A percentile compares a stretch with the other conserved stretches of the same genome.
Evolutionary conservation across 1,140 invertebrate species (phyloP).

Genomic region (Drosophila subpulchrella): DNA sequence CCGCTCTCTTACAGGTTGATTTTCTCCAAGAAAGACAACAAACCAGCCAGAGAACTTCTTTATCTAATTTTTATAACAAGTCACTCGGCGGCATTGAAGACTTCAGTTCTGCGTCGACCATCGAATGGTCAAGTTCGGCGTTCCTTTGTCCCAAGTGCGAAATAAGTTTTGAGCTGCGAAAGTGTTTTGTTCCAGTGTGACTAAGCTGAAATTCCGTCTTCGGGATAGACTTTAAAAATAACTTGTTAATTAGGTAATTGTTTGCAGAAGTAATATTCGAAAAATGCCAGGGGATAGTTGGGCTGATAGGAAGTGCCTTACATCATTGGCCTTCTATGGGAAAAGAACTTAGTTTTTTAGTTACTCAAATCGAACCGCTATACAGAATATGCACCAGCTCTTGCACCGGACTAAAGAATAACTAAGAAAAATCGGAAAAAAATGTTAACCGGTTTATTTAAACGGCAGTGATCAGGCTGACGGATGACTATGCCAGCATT

Average conservation of each 20-base stretch:
- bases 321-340: background rate
- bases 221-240: slow-evolving; percentile 21
- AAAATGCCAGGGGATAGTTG: background rate
- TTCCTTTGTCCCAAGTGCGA: slow-evolving; percentile 16
- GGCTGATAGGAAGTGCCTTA: background rate
- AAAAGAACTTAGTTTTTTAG: slow-evolving; percentile 6
- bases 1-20: slow-evolving; percentile 39
- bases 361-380: slow-evolving; percentile 39
- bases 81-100: slow-evolving; percentile 56
- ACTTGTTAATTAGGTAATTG: slow-evolving; percentile 49
- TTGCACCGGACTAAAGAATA: slow-evolving; percentile 69
- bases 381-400: slow-evolving; percentile 33
- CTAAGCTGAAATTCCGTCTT: slow-evolving; percentile 27
- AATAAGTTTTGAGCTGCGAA: slow-evolving; percentile 11
- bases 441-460: slow-evolving; percentile 77
- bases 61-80: slow-evolving; percentile 80
- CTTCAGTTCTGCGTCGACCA: slow-evolving; percentile 76
- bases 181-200: slow-evolving; percentile 43
- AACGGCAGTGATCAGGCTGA: slow-evolving; percentile 67
- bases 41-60: slow-evolving; percentile 57
- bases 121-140: slow-evolving; percentile 69
- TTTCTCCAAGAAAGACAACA: slow-evolving; percentile 14
- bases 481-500: slow-evolving; percentile 50
- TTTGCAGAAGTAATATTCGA: slow-evolving; percentile 9
- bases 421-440: slow-evolving; percentile 76